Conservation (phyloP, 2,888 invertebrate genomes). For the Eupithecia pulchellata region DNA sequence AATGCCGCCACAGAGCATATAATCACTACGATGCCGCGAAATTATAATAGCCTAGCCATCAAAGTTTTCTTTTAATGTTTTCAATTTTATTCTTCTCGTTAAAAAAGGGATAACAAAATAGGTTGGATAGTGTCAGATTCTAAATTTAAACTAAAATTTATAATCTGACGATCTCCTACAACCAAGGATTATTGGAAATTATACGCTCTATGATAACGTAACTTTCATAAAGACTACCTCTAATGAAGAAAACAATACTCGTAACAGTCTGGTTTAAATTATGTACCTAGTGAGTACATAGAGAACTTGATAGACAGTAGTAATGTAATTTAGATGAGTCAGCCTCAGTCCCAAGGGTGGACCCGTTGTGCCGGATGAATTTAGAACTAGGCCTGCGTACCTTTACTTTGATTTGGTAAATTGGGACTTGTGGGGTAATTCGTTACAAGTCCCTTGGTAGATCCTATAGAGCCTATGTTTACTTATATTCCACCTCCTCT, state of each 20-base stretch:
- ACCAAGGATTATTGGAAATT: not conserved
- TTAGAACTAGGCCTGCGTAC: slow-evolving; percentile 54
- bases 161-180: not conserved
- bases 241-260: not conserved
- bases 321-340: slow-evolving; percentile 58
- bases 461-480: not conserved
- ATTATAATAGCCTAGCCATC: too few relatives aligned
- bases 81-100: too few relatives aligned
- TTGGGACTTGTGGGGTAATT: slow-evolving; percentile 24
- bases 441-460: slow-evolving; percentile 19
- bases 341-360: slow-evolving; percentile 57
- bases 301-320: slow-evolving; percentile 51
- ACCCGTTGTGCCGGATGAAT: slow-evolving; percentile 63
- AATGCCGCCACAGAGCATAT: too few relatives aligned
- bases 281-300: slow-evolving; percentile 34
- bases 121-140: too few relatives aligned
- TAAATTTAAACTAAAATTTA: too few relatives aligned
- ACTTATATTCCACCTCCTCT: too few relatives aligned
- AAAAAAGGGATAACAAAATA: too few relatives aligned
- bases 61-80: too few relatives aligned
- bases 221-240: too few relatives aligned
- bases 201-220: too few relatives aligned
- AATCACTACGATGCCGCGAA: too few relatives aligned
- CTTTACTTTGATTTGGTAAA: slow-evolving; percentile 32
- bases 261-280: not conserved